These are phyloP conservation scores for Aricia artaxerxes DNA, from an alignment of 2,888 invertebrate genomes.

Conservation along the genomic window DNA sequence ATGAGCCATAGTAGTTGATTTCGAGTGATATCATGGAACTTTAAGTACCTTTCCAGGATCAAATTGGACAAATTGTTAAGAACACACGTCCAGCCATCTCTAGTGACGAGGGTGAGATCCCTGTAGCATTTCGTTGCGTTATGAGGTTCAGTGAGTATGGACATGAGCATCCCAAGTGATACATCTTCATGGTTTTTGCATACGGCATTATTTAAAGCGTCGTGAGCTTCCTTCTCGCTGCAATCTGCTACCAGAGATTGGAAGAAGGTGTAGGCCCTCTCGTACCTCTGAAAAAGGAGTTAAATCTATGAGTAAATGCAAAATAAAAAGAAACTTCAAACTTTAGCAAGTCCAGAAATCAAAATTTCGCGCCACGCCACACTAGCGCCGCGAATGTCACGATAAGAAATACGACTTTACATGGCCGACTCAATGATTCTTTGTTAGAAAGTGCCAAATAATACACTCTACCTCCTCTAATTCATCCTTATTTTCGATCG, in stretches of 20 bases:
- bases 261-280: slow-evolving; percentile 89
- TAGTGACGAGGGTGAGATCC: slow-evolving; percentile 92
- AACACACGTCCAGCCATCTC: slow-evolving; percentile 93
- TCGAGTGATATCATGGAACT: slow-evolving; percentile 90
- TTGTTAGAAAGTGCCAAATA: slow-evolving; percentile 74
- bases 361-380: slow-evolving; percentile 69
- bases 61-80: slow-evolving; percentile 90
- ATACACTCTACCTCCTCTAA: slow-evolving; percentile 90
- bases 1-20: slow-evolving; percentile 94
- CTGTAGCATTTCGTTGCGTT: slow-evolving; percentile 93
- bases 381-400: slow-evolving; percentile 73
- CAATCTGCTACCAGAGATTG: slow-evolving; percentile 89
- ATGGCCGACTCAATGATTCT: slow-evolving; percentile 78
- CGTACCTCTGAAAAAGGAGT: slow-evolving; percentile 88
- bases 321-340: slow-evolving; percentile 45
- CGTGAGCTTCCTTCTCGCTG: slow-evolving; percentile 96
- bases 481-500: slow-evolving; percentile 94
- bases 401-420: slow-evolving; percentile 67
- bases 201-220: slow-evolving; percentile 93
- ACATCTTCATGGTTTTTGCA: slow-evolving; percentile 97
- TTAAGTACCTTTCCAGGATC: slow-evolving; percentile 93
- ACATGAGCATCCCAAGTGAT: slow-evolving; percentile 92
- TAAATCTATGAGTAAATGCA: slow-evolving; percentile 37
- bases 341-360: slow-evolving; percentile 49
- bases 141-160: slow-evolving; percentile 91